Percentiles rank a stretch among this genome's conserved stretches.
Evolutionary conservation across 2,113 vertebrate genomes (phyloP).

Genomic region (Poeciliopsis turrubarensis): DNA sequence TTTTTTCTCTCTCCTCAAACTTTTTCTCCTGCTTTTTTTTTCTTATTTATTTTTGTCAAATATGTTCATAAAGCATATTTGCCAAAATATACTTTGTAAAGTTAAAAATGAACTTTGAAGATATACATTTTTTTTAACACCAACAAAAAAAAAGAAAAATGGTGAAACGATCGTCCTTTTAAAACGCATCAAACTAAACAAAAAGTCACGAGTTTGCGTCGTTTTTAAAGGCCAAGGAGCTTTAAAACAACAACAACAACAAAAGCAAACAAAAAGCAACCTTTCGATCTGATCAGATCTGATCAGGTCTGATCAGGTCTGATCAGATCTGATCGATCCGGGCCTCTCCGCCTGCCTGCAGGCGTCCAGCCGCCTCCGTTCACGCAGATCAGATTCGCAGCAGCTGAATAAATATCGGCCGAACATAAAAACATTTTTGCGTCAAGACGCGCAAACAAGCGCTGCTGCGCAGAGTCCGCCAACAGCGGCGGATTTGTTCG

Average conservation of each 20-base stretch:
- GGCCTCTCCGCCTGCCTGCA: neutral
- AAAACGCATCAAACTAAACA: neutral
- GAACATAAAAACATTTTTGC: conserved; percentile 73
- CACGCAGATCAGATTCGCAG: conserved; percentile 65
- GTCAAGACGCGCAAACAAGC: conserved; percentile 66
- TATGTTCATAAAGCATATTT: no score
- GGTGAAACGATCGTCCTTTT: neutral
- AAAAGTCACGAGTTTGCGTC: neutral
- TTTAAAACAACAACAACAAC: neutral
- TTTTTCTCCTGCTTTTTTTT: neutral
- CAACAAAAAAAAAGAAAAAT: no score
- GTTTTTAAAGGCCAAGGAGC: neutral
- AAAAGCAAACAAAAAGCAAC: neutral
- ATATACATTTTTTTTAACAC: no score
- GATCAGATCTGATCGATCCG: conserved; percentile 28
- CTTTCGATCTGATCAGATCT: conserved; percentile 22
- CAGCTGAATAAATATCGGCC: conserved; percentile 80
- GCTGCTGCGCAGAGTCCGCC: conserved; percentile 59
- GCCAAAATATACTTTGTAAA: no score
- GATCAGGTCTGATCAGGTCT: conserved; percentile 22
- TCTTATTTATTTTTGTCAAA: no score
- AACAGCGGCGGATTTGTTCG: conserved; percentile 75
- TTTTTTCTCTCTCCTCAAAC: no score
- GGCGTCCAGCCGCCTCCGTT: conserved; percentile 25
- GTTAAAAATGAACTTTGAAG: no score